Percentiles rank a stretch among this genome's conserved stretches.
phyloP scores from a whole-genome alignment of 2,888 invertebrate species.

The Harpagoxenus sublaevis region DNA sequence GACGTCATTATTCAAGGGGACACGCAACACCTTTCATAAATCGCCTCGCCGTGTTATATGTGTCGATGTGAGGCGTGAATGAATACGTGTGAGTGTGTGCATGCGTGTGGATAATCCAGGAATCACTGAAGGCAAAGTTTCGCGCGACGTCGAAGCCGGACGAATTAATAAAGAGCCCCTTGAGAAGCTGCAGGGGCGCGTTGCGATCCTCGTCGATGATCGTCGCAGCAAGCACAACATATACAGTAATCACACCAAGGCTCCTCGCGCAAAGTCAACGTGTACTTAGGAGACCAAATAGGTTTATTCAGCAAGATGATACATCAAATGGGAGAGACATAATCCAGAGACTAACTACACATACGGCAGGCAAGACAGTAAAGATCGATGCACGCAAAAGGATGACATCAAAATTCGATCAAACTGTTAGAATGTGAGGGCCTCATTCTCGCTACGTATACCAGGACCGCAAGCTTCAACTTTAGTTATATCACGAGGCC shows the following conservation, averaged over 20 bases:
- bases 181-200: conserved; percentile 34
- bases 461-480: conserved; percentile 21
- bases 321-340: conserved; percentile 34
- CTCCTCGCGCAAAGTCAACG: conserved; percentile 32
- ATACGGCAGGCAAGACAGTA: conserved; percentile 40
- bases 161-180: neutral
- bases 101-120: conserved; percentile 12
- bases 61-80: conserved; percentile 1
- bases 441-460: conserved; percentile 33
- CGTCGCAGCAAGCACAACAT: conserved; percentile 25
- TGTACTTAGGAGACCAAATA: conserved; percentile 43
- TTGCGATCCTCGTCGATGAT: conserved; percentile 31
- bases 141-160: conserved; percentile 1
- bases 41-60: conserved; percentile 20
- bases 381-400: conserved; percentile 46
- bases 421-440: conserved; percentile 35
- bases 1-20: neutral
- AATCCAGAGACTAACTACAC: conserved; percentile 43
- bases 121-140: conserved; percentile 1
- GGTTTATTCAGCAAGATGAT: conserved; percentile 50
- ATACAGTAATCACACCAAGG: conserved; percentile 38
- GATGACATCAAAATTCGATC: conserved; percentile 16
- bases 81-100: neutral
- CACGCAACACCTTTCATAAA: conserved; percentile 31
- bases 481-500: neutral